phyloP scores from a whole-genome alignment of 1,140 invertebrate species.

The Cydia fagiglandana region DNA sequence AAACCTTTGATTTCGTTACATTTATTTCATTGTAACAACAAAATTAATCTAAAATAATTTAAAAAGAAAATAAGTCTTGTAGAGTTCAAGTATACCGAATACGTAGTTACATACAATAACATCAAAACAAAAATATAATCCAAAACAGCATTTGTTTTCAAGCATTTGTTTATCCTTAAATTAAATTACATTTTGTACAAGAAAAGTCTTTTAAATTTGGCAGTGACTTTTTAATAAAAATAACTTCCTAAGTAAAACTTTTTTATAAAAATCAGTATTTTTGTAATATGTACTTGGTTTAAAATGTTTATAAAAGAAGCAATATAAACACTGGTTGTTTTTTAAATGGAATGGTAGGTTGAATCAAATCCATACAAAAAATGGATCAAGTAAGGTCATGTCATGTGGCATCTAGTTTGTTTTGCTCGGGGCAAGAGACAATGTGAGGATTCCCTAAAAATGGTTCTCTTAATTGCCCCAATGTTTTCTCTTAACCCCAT shows the following conservation, averaged over 20 bases:
- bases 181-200: conserved; percentile 30
- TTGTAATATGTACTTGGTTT: too few relatives aligned
- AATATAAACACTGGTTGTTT: not conserved
- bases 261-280: too few relatives aligned
- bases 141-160: conserved; percentile 12
- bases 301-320: not conserved
- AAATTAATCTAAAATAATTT: conserved; percentile 27
- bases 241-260: too few relatives aligned
- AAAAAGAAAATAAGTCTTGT: conserved; percentile 25
- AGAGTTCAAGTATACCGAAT: not conserved
- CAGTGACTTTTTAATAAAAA: conserved; percentile 11
- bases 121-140: conserved; percentile 25
- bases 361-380: too few relatives aligned
- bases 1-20: conserved; percentile 1
- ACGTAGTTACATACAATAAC: conserved; percentile 27
- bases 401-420: too few relatives aligned
- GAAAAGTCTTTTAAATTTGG: conserved; percentile 25
- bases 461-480: too few relatives aligned
- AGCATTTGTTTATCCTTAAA: conserved; percentile 11
- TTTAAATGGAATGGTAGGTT: not conserved
- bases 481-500: too few relatives aligned
- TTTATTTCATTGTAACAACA: conserved; percentile 31
- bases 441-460: too few relatives aligned
- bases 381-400: too few relatives aligned
- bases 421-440: too few relatives aligned